Evolutionary conservation across 1,140 invertebrate genomes (phyloP).

Genomic region (Phymorhynchus buccinoides): DNA sequence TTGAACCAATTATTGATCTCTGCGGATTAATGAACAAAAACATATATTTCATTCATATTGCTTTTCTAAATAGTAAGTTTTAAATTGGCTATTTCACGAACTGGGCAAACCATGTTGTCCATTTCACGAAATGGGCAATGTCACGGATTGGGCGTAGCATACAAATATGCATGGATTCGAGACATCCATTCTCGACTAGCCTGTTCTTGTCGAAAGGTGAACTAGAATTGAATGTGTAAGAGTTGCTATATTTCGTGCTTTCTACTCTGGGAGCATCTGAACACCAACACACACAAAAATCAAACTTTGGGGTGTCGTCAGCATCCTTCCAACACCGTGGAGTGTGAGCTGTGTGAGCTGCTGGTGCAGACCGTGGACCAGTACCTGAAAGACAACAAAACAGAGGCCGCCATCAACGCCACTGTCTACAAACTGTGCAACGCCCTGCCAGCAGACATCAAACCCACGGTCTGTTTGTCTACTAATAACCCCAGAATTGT

Average conservation of each 20-base stretch:
- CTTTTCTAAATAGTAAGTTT: no score
- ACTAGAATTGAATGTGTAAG: not conserved
- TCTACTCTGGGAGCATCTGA: not conserved
- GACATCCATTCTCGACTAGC: no score
- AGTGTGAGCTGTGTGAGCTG: constrained; percentile 46
- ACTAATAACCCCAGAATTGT: no score
- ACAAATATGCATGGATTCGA: no score
- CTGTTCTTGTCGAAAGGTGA: no score
- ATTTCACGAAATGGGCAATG: no score
- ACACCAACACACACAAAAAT: not conserved
- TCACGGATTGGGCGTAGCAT: no score
- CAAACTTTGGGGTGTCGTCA: not conserved
- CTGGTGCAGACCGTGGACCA: constrained; percentile 38
- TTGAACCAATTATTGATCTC: no score
- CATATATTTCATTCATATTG: no score
- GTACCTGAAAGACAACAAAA: constrained; percentile 42
- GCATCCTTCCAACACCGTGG: not conserved
- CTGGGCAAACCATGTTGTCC: no score
- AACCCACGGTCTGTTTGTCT: constrained; percentile 36
- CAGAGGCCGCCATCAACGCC: constrained; percentile 43
- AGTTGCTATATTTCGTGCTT: not conserved
- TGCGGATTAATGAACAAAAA: no score
- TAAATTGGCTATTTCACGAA: no score
- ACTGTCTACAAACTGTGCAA: constrained; percentile 44
- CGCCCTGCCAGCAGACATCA: constrained; percentile 33